Evolutionary conservation across 2,888 invertebrate species (phyloP).

Genomic region (Cordilura impudica): DNA sequence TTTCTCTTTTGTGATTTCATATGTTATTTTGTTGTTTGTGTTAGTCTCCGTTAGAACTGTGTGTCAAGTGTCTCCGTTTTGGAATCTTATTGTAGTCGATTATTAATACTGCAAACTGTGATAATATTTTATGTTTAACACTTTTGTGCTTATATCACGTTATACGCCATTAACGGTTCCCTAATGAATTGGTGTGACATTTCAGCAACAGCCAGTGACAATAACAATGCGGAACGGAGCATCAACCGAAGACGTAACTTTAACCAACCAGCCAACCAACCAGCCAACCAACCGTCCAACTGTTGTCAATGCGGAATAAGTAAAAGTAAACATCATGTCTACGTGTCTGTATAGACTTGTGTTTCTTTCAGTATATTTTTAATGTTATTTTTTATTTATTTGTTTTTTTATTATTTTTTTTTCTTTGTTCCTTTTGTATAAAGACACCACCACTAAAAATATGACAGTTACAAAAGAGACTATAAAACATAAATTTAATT

Average conservation of each 20-base stretch:
- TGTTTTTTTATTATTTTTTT: neutral
- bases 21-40: neutral
- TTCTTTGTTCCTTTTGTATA: neutral
- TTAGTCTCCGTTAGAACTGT: neutral
- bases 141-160: constrained; percentile 36
- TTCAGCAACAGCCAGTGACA: constrained; percentile 23
- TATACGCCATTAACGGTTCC: constrained; percentile 58
- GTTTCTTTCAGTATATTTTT: no score
- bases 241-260: constrained; percentile 12
- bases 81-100: constrained; percentile 31
- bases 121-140: constrained; percentile 52
- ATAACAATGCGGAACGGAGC: constrained; percentile 22
- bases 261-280: constrained; percentile 2
- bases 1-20: no score
- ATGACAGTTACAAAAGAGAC: constrained; percentile 28
- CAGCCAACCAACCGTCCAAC: constrained; percentile 14
- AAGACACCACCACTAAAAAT: constrained; percentile 11
- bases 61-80: neutral
- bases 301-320: constrained; percentile 30
- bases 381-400: constrained; percentile 18
- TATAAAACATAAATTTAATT: constrained; percentile 49
- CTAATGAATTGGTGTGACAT: constrained; percentile 62
- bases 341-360: constrained; percentile 32
- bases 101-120: constrained; percentile 52
- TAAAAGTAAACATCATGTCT: constrained; percentile 41